These are phyloP conservation scores for Drymonia ruficornis DNA, from an alignment of 2,888 invertebrate genomes.

Conservation along the genomic window DNA sequence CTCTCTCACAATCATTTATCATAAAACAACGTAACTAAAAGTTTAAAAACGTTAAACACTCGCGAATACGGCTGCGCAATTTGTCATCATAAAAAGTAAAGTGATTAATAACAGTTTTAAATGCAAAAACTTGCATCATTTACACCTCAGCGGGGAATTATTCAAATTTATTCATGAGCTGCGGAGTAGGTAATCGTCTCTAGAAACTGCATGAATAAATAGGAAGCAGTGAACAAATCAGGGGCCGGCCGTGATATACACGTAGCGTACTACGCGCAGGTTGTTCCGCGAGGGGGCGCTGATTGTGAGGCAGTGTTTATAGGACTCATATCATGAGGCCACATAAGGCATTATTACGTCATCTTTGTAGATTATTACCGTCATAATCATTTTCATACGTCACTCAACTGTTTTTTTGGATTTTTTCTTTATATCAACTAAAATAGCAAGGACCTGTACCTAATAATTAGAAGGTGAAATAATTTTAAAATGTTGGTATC, in stretches of 20 bases:
- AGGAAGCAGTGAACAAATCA: conserved; percentile 77
- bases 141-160: conserved; percentile 76
- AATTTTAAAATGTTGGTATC: not conserved
- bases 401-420: not conserved
- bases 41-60: conserved; percentile 25
- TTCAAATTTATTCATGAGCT: conserved; percentile 80
- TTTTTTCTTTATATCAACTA: too few species aligned
- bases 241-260: conserved; percentile 48
- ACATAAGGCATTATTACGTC: not conserved
- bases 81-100: conserved; percentile 63
- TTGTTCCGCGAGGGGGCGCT: conserved; percentile 38
- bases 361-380: not conserved
- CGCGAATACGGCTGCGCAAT: conserved; percentile 39
- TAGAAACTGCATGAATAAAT: conserved; percentile 79
- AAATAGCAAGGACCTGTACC: too few species aligned
- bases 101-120: conserved; percentile 76
- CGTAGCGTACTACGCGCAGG: conserved; percentile 32
- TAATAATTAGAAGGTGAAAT: not conserved
- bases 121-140: conserved; percentile 82
- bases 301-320: conserved; percentile 18
- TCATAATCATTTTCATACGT: not conserved
- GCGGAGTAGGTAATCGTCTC: conserved; percentile 77
- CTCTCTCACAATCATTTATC: conserved; percentile 22
- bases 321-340: not conserved
- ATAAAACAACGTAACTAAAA: conserved; percentile 28